These are phyloP conservation scores for Salvelinus namaycush DNA, from an alignment of 2,113 vertebrate species.

Conservation along the genomic window DNA sequence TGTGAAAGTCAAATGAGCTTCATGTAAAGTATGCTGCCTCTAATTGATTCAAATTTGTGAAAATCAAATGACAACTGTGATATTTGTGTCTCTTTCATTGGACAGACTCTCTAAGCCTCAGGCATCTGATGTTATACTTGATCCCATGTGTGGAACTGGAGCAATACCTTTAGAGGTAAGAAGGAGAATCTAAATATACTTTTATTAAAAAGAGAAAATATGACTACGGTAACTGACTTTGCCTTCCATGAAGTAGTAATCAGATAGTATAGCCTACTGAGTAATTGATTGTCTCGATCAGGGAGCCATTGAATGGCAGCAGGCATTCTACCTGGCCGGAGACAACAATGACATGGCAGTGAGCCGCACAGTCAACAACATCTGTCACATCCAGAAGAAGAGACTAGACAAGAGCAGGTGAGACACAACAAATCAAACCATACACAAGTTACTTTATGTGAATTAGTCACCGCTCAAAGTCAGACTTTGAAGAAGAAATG, in stretches of 20 bases:
- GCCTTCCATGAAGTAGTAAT: background rate
- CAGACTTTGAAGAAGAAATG: too few relatives aligned
- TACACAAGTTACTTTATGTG: too few relatives aligned
- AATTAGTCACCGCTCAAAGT: too few relatives aligned
- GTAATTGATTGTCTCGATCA: conserved; percentile 48
- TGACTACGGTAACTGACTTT: background rate
- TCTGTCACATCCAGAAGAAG: conserved; percentile 86
- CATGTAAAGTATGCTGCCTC: background rate
- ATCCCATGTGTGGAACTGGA: conserved; percentile 98
- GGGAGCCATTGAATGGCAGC: conserved; percentile 88
- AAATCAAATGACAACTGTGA: background rate
- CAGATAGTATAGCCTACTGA: background rate
- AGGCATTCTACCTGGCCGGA: conserved; percentile 89
- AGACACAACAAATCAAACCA: conserved; percentile 1
- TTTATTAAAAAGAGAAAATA: background rate
- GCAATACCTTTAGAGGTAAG: conserved; percentile 92
- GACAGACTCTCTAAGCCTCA: conserved; percentile 89
- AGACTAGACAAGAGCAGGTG: conserved; percentile 77
- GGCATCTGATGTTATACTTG: conserved; percentile 87
- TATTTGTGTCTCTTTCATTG: conserved; percentile 32
- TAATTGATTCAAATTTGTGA: background rate
- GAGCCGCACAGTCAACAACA: conserved; percentile 90
- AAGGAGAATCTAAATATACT: background rate
- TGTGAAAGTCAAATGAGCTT: background rate
- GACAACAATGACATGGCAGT: conserved; percentile 92